Evolutionary conservation across 2,113 vertebrate genomes (phyloP), one percentile per base, ranked within the genome.

Genomic region (Zosterops hypoxanthus): DNA sequence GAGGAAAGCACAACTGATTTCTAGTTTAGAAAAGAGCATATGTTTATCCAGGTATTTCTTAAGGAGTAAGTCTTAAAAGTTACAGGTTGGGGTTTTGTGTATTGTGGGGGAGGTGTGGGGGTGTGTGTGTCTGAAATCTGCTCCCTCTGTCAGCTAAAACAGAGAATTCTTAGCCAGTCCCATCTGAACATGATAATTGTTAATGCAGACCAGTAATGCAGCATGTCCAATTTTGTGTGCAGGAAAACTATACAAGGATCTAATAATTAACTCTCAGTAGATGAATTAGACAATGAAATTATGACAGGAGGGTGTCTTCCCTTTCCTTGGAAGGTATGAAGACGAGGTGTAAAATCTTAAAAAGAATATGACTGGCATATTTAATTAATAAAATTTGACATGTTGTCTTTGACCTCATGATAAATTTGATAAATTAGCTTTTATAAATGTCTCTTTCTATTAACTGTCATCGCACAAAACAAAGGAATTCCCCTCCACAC

Each of bases 21-120:
- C 28, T 73, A 4, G 28, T 86, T 92, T 50, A 50, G 63, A 52
- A 78, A 39, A 80, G 31, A 86, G 24, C 15, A 75, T 57, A 34
- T 2, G 10, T 71, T 89, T 81, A 63, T 17, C 34, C 21, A 82
- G 18, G 2, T 66, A 46, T 9, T 91, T 89, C 41, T 84, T 60
- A 44, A 33, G 49, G 6, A 34, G 1, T 68, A 65, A 52, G 77
- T 73, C 12, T 61, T 25, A 29, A 19, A 34, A 63, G 9, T 66
- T 61, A 9, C 0, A 33, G 6, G 20, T 84, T n/a, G 14, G 12
- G 14, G 14, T 8, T 82, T 82, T 76, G 19, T 65, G 8, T 12
- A 0, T 89, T 82, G 10, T 42, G 4, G 6, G 4, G 6, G 21
- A 25, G 21, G 5, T 55, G 6, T 8, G 3, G 3, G 18, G 14